Evolutionary conservation across 2,797 vertebrate species (phyloP), one percentile per base, ranked within the genome.

Genomic region (Acanthurus tractus): DNA sequence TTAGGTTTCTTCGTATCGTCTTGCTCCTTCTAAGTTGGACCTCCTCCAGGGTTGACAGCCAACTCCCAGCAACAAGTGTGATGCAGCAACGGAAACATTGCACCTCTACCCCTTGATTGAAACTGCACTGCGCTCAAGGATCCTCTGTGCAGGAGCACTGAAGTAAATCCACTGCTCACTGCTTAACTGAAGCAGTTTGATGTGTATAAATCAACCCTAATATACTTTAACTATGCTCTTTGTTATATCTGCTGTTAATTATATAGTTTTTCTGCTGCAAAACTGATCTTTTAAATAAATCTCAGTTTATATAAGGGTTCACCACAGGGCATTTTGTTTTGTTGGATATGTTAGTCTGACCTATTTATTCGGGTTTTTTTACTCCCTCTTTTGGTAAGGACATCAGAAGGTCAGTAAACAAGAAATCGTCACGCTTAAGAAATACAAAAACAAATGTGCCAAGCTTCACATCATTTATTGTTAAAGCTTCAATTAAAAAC

Each of bases 11-110:
- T 34, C 1, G 67, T 81, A 87, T 90, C 83, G 0, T 66, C 66
- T 91, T 84, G 68, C 88, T 1, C 18, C 56, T 45, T 40, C 36
- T 0, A 22, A 38, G 74, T 90, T 85, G 90, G 29, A 34, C 29
- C 29, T 34, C 29, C 29, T 34, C 29, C 29, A 34, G 29, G 29
- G 29, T 34, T 34, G 29, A 34, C 29, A 34, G 29, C 29, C 29
- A 34, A 63, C 66, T 83, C 65, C 57, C 22, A 80, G 83, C 87
- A 68, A 67, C 53, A 68, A 77, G 72, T 34, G 86, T 82, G 88
- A 86, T 69, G 46, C 66, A 69, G 79, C 81, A 69, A 79, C 34
- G 80, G 90, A 90, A 93, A 95, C 91, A 55, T 34, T 70, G 85
- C 86, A 87, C 90, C 87, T 84, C 79, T 56, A 81, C 29, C 48